Evolutionary conservation across 2,113 vertebrate species (phyloP).

Genomic region (Nanorana parkeri): DNA sequence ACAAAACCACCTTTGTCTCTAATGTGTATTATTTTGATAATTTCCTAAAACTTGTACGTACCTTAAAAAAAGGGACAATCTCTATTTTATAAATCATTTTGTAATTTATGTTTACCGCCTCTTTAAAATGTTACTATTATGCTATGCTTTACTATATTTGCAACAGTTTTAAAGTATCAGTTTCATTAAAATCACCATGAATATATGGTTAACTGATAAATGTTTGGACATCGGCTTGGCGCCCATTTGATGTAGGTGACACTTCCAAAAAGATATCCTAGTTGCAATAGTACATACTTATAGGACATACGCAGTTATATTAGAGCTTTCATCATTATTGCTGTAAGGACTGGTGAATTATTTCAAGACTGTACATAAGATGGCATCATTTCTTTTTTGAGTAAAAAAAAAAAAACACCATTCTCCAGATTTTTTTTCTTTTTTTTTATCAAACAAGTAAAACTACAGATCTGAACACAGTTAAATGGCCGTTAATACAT

Average conservation of each 20-base stretch:
- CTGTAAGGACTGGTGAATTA: slow-evolving; percentile 4
- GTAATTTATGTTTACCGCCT: too few relatives aligned
- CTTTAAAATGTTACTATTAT: neutral
- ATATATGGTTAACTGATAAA: neutral
- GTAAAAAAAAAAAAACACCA: slow-evolving; percentile 21
- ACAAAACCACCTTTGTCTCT: too few relatives aligned
- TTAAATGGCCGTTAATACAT: slow-evolving; percentile 45
- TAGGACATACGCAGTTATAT: neutral
- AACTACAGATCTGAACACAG: slow-evolving; percentile 43
- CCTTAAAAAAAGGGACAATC: too few relatives aligned
- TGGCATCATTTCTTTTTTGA: neutral
- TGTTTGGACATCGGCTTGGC: neutral
- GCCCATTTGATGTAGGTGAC: slow-evolving; percentile 2
- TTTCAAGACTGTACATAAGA: slow-evolving; percentile 1
- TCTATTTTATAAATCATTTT: too few relatives aligned
- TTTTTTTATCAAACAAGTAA: slow-evolving; percentile 47
- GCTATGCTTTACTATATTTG: neutral
- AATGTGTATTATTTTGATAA: too few relatives aligned
- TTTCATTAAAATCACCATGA: neutral
- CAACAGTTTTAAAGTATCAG: neutral
- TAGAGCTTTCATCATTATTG: slow-evolving; percentile 1
- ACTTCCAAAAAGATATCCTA: neutral
- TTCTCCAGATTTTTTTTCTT: slow-evolving; percentile 19
- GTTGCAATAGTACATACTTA: slow-evolving; percentile 17
- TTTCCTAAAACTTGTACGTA: too few relatives aligned